Percentiles rank a stretch among this genome's conserved stretches.
These are phyloP conservation scores for Heliconius charithonia DNA, from an alignment of 2,888 invertebrate species.

Conservation along the genomic window DNA sequence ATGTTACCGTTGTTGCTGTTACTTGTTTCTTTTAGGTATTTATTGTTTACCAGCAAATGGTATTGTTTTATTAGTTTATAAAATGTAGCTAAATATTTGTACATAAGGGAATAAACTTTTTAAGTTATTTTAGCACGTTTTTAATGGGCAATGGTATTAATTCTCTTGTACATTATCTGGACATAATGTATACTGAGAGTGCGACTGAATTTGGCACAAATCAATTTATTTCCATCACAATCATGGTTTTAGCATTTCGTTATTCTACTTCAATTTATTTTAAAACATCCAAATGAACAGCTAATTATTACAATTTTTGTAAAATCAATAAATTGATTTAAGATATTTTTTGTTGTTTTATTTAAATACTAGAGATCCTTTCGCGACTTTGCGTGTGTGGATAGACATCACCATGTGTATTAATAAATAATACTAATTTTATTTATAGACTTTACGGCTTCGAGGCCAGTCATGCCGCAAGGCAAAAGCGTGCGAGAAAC, in stretches of 20 bases:
- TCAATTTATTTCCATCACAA: constrained; percentile 71
- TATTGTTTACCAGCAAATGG: constrained; percentile 72
- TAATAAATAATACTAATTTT: no score
- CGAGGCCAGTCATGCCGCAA: no score
- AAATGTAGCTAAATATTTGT: constrained; percentile 67
- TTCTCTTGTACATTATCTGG: constrained; percentile 76
- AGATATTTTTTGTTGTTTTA: constrained; percentile 43
- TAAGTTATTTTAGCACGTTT: constrained; percentile 65
- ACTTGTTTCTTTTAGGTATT: constrained; percentile 73
- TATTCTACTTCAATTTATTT: constrained; percentile 52
- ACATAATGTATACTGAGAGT: constrained; percentile 76
- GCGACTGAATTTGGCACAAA: constrained; percentile 63
- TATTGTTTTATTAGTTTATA: constrained; percentile 68
- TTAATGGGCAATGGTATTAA: constrained; percentile 65
- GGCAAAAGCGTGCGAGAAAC: no score
- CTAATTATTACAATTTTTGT: constrained; percentile 58
- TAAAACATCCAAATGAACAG: constrained; percentile 58
- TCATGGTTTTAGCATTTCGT: constrained; percentile 64
- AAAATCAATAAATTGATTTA: constrained; percentile 54
- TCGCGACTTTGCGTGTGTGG: no score
- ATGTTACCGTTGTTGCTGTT: constrained; percentile 81
- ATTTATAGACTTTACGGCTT: no score
- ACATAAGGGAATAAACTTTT: constrained; percentile 68
- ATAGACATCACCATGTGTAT: no score
- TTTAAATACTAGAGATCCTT: background rate